These are phyloP conservation scores for Ptilonorhynchus violaceus DNA, from an alignment of 2,113 vertebrate species.

Conservation along the genomic window DNA sequence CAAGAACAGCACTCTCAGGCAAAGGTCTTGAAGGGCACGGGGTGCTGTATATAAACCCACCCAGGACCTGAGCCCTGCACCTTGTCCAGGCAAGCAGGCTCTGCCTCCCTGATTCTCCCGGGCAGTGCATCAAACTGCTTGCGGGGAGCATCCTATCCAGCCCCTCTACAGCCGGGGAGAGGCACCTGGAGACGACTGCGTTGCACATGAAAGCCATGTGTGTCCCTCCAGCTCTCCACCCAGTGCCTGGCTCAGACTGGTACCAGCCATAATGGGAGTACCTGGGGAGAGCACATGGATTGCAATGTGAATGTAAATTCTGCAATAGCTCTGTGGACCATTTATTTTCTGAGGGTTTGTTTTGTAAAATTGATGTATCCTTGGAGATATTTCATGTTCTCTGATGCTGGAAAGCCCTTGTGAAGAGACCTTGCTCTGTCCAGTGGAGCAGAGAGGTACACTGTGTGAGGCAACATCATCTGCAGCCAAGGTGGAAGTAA, in stretches of 20 bases:
- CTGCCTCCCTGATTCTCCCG: neutral
- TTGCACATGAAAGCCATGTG: fast-evolving
- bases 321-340: neutral
- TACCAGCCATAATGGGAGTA: fast-evolving
- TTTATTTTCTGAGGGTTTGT: neutral
- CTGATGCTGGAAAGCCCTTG: neutral
- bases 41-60: fast-evolving
- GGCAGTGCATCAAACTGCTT: neutral
- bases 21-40: fast-evolving
- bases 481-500: neutral
- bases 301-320: neutral
- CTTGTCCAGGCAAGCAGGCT: neutral
- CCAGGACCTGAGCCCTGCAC: fast-evolving
- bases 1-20: neutral
- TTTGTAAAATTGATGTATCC: neutral
- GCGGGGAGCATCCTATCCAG: neutral
- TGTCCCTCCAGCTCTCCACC: neutral
- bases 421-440: neutral
- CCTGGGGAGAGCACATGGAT: fast-evolving
- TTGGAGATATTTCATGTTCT: neutral
- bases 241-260: neutral
- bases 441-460: neutral
- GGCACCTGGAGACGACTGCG: neutral
- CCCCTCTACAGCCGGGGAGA: neutral
- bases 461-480: fast-evolving